Base-by-base conservation (phyloP, 2,888 invertebrate genomes). In the Eudasyphora cyanicolor region DNA sequence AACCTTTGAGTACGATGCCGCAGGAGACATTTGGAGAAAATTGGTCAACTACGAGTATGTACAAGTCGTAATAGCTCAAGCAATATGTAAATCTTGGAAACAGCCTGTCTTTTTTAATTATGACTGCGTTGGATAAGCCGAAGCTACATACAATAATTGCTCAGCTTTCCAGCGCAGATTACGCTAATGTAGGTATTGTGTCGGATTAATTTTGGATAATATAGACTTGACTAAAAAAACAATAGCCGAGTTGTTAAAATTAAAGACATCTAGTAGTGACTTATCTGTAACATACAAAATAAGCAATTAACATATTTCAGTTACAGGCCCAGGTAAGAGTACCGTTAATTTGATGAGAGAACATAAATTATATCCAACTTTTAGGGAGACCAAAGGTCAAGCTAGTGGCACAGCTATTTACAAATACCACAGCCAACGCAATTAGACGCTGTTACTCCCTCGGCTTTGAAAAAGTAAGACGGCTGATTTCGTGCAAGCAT, bases 401-500 rank as follows among this genome's bases (percentile, higher is more conserved):
- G 35, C 32, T 79, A 8, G 80, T 75, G 1, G 70, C 71, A 7
- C 69, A 76, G 8, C 51, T 82, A 7, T 62, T 82, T 8, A 79
- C 82, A 0, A 77, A 77, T 10, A 70, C 76, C 2, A 82, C 82
- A 21, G 83, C 81, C 1, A 79, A 54, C 5, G 81, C 79, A 3
- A 67, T 86, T 1, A 35, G 45, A 12, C 21, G 45, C 0, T 84
- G 80, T 24, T 35, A 69, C 3, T 32, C 74, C 0, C 5, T 74
- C 74, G 64, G 79, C 21, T 14, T 75, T 24, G 49, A 76, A 5
- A 0, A 7, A 14, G 32, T 7, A 78, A 85, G 17, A 85, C 85
- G 0, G 85, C 84, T 7, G 78, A 86, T 14, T 87, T 87, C n/a
- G 51, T 87, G 7, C 51, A 85, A 35, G 21, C 82, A 3, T 38